Percentiles rank a stretch among this genome's conserved stretches.
Conservation (phyloP, 2,113 vertebrate genomes). For the Fregetta grallaria region DNA sequence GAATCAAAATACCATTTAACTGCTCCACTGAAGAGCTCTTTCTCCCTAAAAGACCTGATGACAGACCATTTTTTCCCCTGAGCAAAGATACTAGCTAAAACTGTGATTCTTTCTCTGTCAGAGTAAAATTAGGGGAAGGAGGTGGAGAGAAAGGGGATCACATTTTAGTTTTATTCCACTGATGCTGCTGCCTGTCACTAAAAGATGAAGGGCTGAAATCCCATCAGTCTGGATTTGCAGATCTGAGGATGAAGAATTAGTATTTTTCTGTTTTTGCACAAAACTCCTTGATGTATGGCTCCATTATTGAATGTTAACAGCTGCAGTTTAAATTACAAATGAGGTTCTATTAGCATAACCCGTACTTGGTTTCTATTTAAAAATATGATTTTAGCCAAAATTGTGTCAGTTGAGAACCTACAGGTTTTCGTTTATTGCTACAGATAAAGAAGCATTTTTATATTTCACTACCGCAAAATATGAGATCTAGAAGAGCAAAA, state of each 20-base stretch:
- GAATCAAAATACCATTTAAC: slow-evolving; percentile 36
- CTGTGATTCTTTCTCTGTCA: slow-evolving; percentile 20
- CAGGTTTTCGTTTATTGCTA: slow-evolving; percentile 25
- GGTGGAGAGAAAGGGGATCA: slow-evolving; percentile 65
- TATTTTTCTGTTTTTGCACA: slow-evolving; percentile 68
- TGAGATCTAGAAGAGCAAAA: background rate
- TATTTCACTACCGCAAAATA: background rate
- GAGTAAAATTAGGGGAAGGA: slow-evolving; percentile 56
- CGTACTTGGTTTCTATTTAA: slow-evolving; percentile 45
- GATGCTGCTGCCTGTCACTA: slow-evolving; percentile 61
- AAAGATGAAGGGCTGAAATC: slow-evolving; percentile 68
- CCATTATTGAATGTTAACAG: slow-evolving; percentile 61
- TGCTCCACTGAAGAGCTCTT: background rate
- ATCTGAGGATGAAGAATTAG: slow-evolving; percentile 67
- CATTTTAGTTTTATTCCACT: slow-evolving; percentile 62
- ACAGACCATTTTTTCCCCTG: slow-evolving; percentile 13
- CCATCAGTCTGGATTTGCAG: slow-evolving; percentile 70
- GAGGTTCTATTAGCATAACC: slow-evolving; percentile 62
- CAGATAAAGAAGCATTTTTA: background rate
- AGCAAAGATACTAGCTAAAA: slow-evolving; percentile 45
- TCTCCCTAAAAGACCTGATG: slow-evolving; percentile 34
- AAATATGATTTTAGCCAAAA: slow-evolving; percentile 47
- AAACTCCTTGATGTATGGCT: slow-evolving; percentile 65
- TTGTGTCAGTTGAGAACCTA: slow-evolving; percentile 34
- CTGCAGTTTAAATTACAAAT: slow-evolving; percentile 64